These are phyloP conservation scores for Paedocypris sp. DNA, from an alignment of 2,113 vertebrate genomes.

Conservation along the genomic window DNA sequence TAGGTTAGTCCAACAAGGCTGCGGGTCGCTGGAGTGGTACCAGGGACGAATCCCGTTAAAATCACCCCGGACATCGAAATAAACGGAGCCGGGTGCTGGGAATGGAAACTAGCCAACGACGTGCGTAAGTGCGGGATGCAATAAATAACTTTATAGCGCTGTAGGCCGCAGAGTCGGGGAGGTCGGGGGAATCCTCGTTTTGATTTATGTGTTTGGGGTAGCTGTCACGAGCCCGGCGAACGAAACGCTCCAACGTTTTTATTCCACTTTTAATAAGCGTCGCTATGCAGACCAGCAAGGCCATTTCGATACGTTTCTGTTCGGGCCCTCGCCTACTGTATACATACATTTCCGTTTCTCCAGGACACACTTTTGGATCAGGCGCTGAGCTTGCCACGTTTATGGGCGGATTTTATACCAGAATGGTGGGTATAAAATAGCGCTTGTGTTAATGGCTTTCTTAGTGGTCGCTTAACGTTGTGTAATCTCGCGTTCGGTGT, in stretches of 20 bases:
- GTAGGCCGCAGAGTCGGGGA: constrained; percentile 50
- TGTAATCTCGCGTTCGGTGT: constrained; percentile 23
- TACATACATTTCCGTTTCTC: constrained; percentile 27
- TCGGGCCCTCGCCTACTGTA: constrained; percentile 18
- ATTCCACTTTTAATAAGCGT: constrained; percentile 70
- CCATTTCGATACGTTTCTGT: constrained; percentile 37
- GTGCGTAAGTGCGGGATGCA: constrained; percentile 53
- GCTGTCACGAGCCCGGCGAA: constrained; percentile 58
- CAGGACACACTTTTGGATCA: constrained; percentile 30
- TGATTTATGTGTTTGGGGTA: constrained; percentile 73
- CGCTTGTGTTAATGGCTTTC: constrained; percentile 22
- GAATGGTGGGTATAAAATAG: constrained; percentile 40
- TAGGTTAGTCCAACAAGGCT: constrained; percentile 53
- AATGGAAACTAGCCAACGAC: constrained; percentile 52
- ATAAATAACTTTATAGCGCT: constrained; percentile 60
- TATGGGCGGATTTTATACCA: constrained; percentile 31
- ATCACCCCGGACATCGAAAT: constrained; percentile 30
- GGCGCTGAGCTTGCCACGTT: constrained; percentile 17
- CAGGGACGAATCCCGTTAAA: constrained; percentile 40
- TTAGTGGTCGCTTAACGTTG: background rate
- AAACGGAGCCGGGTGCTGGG: constrained; percentile 38
- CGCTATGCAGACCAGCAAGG: constrained; percentile 45
- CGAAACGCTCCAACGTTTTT: constrained; percentile 61
- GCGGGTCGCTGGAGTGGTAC: constrained; percentile 41
- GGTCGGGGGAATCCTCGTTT: constrained; percentile 58